A percentile compares a stretch with the other conserved stretches of the same genome.
phyloP scores from a whole-genome alignment of 2,888 invertebrate genomes.

The Volucella inanis region DNA sequence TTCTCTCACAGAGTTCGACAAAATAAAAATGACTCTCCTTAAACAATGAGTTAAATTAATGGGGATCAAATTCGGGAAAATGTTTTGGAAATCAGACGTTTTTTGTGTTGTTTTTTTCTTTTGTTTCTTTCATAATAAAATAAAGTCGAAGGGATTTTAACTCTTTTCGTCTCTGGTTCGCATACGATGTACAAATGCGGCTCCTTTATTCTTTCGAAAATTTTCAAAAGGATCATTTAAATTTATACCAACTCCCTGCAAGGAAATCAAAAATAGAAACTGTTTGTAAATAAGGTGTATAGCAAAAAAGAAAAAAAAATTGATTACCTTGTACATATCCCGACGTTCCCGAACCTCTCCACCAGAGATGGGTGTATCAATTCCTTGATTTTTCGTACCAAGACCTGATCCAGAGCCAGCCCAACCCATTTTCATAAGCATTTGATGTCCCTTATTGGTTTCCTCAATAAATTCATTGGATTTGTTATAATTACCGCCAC shows the following conservation, averaged over 20 bases:
- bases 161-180: conserved; percentile 91
- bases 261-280: conserved; percentile 3
- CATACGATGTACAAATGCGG: conserved; percentile 97
- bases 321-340: conserved; percentile 92
- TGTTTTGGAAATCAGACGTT: conserved; percentile 3
- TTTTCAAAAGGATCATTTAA: conserved; percentile 98
- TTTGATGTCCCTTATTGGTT: conserved; percentile 97
- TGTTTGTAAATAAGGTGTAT: background rate
- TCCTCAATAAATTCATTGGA: conserved; percentile 89
- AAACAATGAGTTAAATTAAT: background rate
- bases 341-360: conserved; percentile 94
- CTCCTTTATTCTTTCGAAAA: conserved; percentile 97
- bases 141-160: conserved; percentile 53
- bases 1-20: conserved; percentile 6
- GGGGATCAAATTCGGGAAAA: background rate
- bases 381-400: conserved; percentile 97
- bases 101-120: background rate
- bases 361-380: conserved; percentile 96
- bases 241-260: conserved; percentile 93
- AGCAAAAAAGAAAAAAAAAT: background rate
- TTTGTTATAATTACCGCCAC: conserved; percentile 81
- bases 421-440: conserved; percentile 99
- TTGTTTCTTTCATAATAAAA: background rate
- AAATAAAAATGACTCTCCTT: conserved; percentile 2
- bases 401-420: conserved; percentile 93